Conservation (phyloP, 2,797 vertebrate genomes). For the Danionella dracula region DNA sequence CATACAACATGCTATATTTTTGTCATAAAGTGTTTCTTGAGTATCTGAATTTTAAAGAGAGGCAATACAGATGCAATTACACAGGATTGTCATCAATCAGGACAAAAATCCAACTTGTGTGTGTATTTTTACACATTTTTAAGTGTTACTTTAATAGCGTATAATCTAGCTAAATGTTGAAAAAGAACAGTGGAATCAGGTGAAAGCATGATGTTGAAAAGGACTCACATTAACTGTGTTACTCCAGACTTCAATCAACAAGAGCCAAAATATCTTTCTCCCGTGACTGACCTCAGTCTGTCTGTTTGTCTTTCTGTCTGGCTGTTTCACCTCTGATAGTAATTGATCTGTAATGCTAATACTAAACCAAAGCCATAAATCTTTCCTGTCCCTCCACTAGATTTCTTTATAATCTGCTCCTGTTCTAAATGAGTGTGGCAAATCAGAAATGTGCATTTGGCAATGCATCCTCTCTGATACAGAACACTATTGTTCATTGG, state of each 20-base stretch:
- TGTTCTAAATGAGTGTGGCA: conserved; percentile 59
- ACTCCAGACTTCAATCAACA: background rate
- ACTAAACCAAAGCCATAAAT: conserved; percentile 60
- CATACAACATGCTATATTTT: too few relatives aligned
- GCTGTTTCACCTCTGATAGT: conserved; percentile 48
- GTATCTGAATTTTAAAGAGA: too few relatives aligned
- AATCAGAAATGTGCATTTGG: conserved; percentile 72
- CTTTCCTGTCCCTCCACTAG: conserved; percentile 45
- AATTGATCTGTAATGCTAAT: conserved; percentile 59
- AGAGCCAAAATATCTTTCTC: conserved; percentile 43
- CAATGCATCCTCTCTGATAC: conserved; percentile 56
- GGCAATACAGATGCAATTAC: too few relatives aligned
- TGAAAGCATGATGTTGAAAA: too few relatives aligned
- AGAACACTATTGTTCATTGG: conserved; percentile 62
- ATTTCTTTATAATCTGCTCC: conserved; percentile 59
- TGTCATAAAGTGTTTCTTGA: too few relatives aligned
- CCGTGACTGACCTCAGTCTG: background rate
- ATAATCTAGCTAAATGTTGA: too few relatives aligned
- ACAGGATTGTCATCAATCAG: too few relatives aligned
- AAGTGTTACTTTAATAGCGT: too few relatives aligned
- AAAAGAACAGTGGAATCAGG: too few relatives aligned
- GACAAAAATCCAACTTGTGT: too few relatives aligned
- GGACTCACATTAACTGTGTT: too few relatives aligned
- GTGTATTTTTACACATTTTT: too few relatives aligned
- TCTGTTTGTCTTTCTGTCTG: background rate